Percentiles rank a stretch among this genome's conserved stretches.
Evolutionary conservation across 2,888 invertebrate species (phyloP).

Genomic region (Blastobasis adustella): DNA sequence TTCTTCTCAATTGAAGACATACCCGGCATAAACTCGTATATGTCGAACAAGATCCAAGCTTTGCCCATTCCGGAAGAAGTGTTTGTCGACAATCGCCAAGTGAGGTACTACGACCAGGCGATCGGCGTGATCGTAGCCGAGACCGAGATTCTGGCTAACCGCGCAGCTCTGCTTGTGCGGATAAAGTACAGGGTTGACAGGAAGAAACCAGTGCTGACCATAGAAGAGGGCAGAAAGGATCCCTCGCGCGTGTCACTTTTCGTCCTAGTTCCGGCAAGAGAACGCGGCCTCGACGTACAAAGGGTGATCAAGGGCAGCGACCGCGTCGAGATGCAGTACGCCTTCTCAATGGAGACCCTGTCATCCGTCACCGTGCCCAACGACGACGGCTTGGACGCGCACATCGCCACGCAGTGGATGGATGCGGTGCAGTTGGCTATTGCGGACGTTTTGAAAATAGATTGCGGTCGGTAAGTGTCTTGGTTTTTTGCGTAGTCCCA

Average conservation of each 20-base stretch:
- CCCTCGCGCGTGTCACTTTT: constrained; percentile 22
- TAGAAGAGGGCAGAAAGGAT: constrained; percentile 28
- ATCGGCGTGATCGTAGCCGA: constrained; percentile 72
- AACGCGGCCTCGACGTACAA: constrained; percentile 41
- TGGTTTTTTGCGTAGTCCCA: too few species aligned
- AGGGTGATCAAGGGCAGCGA: constrained; percentile 64
- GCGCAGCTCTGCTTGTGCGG: constrained; percentile 72
- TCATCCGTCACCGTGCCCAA: constrained; percentile 76
- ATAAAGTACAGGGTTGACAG: constrained; percentile 59
- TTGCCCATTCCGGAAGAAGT: constrained; percentile 19
- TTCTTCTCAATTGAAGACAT: constrained; percentile 78
- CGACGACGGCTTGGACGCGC: constrained; percentile 81
- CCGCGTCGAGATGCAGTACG: constrained; percentile 77
- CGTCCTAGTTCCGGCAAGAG: constrained; percentile 21
- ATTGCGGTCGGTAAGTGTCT: constrained; percentile 68
- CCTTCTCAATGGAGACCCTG: constrained; percentile 82
- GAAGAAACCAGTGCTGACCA: constrained; percentile 38
- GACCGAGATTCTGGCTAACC: constrained; percentile 62
- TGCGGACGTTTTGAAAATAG: constrained; percentile 66
- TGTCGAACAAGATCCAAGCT: constrained; percentile 8
- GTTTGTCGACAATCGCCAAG: constrained; percentile 36
- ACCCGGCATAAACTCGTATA: constrained; percentile 76
- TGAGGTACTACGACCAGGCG: constrained; percentile 44
- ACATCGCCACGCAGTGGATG: constrained; percentile 75
- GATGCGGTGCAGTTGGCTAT: constrained; percentile 71